Percentiles rank a stretch among this genome's conserved stretches.
These are phyloP conservation scores for Pantala flavescens DNA, from an alignment of 1,140 invertebrate genomes.

Conservation along the genomic window DNA sequence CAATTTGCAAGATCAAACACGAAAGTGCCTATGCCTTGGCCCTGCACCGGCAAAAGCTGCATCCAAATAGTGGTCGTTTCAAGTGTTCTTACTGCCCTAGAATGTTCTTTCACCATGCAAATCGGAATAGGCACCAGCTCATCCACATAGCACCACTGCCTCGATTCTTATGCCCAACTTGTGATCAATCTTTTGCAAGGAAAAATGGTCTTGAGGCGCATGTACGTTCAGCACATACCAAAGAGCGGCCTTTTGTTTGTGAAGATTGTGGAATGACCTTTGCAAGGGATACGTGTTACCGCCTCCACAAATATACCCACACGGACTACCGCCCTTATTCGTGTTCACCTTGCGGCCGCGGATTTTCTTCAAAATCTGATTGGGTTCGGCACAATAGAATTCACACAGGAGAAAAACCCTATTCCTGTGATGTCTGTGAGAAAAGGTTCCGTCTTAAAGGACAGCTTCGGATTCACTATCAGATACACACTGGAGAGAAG, in stretches of 20 bases:
- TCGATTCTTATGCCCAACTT: neutral
- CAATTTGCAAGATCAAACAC: neutral
- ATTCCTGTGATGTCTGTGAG: neutral
- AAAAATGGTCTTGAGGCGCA: constrained; percentile 57
- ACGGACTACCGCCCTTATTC: neutral
- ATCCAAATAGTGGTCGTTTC: neutral
- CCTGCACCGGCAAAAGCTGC: neutral
- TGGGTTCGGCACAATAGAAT: neutral
- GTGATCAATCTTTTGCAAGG: neutral
- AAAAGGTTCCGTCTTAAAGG: neutral
- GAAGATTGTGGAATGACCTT: constrained; percentile 86
- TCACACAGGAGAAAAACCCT: neutral
- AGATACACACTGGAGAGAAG: neutral
- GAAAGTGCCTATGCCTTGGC: neutral
- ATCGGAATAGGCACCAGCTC: neutral
- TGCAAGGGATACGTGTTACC: constrained; percentile 44
- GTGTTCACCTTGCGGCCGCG: neutral
- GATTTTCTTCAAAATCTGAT: neutral
- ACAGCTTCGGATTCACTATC: neutral
- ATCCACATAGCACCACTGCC: neutral
- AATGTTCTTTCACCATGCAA: neutral
- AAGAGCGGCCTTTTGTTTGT: constrained; percentile 77
- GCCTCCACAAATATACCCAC: neutral
- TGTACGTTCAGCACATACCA: constrained; percentile 66
- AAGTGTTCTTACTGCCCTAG: neutral